A percentile compares a stretch with the other conserved stretches of the same genome.
Conservation (phyloP, 2,113 vertebrate genomes). For the Otolemur garnettii region DNA sequence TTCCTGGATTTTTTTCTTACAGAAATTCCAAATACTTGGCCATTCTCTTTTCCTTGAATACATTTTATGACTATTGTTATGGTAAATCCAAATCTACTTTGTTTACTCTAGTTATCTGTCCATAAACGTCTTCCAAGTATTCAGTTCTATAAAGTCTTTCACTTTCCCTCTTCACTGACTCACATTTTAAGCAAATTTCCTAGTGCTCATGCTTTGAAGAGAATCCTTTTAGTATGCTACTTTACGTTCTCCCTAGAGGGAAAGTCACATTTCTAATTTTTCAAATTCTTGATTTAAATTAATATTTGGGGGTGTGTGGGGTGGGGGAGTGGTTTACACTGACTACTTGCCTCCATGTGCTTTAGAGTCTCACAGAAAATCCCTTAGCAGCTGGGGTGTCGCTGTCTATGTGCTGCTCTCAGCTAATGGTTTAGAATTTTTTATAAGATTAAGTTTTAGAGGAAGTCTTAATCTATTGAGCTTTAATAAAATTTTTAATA, state of each 20-base stretch:
- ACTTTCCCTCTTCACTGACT: slow-evolving; percentile 9
- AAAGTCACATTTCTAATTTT: slow-evolving; percentile 21
- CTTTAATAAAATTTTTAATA: background rate
- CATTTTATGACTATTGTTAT: background rate
- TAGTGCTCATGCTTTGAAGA: slow-evolving; percentile 28
- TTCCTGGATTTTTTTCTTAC: background rate
- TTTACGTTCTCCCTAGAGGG: background rate
- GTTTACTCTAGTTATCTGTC: slow-evolving; percentile 8
- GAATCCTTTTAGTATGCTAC: background rate
- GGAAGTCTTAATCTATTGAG: background rate
- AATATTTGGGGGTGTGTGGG: background rate
- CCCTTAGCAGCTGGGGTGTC: background rate
- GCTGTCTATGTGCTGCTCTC: background rate
- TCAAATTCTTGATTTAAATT: slow-evolving; percentile 9
- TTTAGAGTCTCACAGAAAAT: slow-evolving; percentile 31
- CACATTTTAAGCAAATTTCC: slow-evolving; percentile 47
- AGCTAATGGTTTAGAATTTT: background rate
- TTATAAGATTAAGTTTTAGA: slow-evolving; percentile 44
- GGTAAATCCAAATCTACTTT: slow-evolving; percentile 52
- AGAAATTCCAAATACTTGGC: background rate
- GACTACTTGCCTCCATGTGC: background rate
- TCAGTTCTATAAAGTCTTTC: slow-evolving; percentile 38
- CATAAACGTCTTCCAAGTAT: slow-evolving; percentile 23
- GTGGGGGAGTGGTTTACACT: background rate
- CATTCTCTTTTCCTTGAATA: slow-evolving; percentile 23